Base-by-base conservation (phyloP, 2,797 vertebrate species). In the Acipenser transmontanus region DNA sequence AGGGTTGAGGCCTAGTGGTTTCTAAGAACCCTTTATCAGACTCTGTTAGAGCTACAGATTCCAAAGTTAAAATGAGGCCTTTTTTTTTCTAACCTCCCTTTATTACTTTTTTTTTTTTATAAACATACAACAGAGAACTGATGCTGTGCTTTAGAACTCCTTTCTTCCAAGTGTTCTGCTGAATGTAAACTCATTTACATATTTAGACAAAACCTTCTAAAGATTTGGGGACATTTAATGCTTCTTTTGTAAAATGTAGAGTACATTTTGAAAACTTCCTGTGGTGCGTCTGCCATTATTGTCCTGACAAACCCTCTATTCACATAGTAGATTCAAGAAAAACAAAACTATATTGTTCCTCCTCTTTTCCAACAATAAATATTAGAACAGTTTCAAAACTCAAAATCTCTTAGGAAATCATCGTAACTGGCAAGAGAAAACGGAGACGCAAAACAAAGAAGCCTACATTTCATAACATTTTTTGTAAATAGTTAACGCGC, bases 121-220 rank as follows among this genome's bases (percentile, higher is more conserved):
- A 51, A 59, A 50, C 49, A 34, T 61, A 62, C 59, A 69, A 67
- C 71, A 67, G 64, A 66, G 65, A 50, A 69, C 68, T 59, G 65
- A 72, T 67, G 68, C 68, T 7, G 71, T 70, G 69, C 69, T 14
- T 70, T 64, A 70, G 69, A 70, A 59, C 49, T 62, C 34, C 66
- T 70, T 73, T 72, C 62, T 67, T 72, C 71, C 50, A 51, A 54
- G 8, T 12, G 12, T 54, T 12, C n/a, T n/a, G 66, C 78, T 84
- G 77, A 85, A 87, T 83, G 72, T 74, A 79, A 77, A 72, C 74
- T 60, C 13, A 84, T 86, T 85, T 82, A 73, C 85, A 88, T 88
- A 69, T 80, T 74, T 82, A 79, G 77, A 89, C 86, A 88, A 69
- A 62, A 85, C 74, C 74, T 76, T 77, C 71, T 79, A 64, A 77